Evolutionary conservation across 1,140 invertebrate species (phyloP).

Genomic region (Caenorhabditis inopinata): DNA sequence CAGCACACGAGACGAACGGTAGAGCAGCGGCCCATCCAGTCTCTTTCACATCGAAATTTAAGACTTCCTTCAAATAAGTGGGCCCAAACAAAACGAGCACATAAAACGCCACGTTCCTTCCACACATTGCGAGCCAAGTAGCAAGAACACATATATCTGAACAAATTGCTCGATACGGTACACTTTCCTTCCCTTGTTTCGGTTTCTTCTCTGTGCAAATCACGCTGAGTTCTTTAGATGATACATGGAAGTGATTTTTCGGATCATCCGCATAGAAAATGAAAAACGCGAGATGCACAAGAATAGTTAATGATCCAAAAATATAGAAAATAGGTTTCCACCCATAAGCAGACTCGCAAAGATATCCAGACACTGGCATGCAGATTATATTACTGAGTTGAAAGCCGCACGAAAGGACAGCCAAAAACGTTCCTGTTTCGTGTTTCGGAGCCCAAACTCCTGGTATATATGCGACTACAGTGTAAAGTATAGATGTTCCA

Average conservation of each 20-base stretch:
- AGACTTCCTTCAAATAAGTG: background rate
- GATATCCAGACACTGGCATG: slow-evolving; percentile 54
- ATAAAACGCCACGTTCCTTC: background rate
- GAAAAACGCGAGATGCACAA: slow-evolving; percentile 45
- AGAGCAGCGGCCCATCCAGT: slow-evolving; percentile 1
- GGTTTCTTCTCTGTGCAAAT: slow-evolving; percentile 15
- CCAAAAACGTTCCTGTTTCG: slow-evolving; percentile 40
- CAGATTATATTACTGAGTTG: slow-evolving; percentile 42
- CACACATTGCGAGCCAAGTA: background rate
- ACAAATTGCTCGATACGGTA: slow-evolving; percentile 5
- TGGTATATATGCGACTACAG: slow-evolving; percentile 34
- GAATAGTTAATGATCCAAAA: background rate
- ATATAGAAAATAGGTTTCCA: slow-evolving; percentile 53
- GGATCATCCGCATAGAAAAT: slow-evolving; percentile 53
- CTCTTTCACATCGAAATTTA: background rate
- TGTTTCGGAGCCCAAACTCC: slow-evolving; percentile 42
- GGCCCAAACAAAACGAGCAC: background rate
- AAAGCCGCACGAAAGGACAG: slow-evolving; percentile 37
- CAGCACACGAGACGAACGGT: slow-evolving; percentile 5
- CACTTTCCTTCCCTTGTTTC: slow-evolving; percentile 12
- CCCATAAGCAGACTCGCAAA: slow-evolving; percentile 49
- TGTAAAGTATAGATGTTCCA: slow-evolving; percentile 34
- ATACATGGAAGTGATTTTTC: slow-evolving; percentile 39
- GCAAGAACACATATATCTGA: background rate
- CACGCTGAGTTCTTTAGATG: background rate